These are phyloP conservation scores for Ameiurus melas DNA, from an alignment of 2,113 vertebrate genomes.

Conservation along the genomic window DNA sequence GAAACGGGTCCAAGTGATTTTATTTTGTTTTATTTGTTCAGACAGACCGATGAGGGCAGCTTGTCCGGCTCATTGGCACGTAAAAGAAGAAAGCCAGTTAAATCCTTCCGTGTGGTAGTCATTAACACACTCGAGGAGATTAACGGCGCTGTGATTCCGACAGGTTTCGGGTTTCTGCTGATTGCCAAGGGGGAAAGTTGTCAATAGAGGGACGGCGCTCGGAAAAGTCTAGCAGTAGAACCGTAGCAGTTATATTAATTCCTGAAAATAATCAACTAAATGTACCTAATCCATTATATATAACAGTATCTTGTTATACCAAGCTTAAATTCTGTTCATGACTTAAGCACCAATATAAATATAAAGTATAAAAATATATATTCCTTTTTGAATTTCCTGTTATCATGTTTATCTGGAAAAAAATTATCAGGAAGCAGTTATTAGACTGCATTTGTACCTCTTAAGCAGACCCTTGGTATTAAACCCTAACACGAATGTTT, in stretches of 20 bases:
- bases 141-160: conserved; percentile 18
- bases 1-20: conserved; percentile 39
- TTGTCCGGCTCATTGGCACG: conserved; percentile 39
- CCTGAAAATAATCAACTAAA: background rate
- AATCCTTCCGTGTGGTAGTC: conserved; percentile 39
- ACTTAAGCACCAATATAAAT: background rate
- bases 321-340: background rate
- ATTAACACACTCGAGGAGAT: conserved; percentile 34
- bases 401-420: background rate
- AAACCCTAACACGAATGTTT: conserved; percentile 37
- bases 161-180: conserved; percentile 28
- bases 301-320: background rate
- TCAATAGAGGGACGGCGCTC: conserved; percentile 7
- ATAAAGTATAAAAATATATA: background rate
- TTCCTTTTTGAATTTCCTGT: background rate
- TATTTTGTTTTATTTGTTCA: conserved; percentile 34
- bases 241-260: conserved; percentile 21
- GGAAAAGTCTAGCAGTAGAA: conserved; percentile 23
- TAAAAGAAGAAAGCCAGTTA: conserved; percentile 49
- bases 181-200: conserved; percentile 1
- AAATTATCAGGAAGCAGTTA: background rate
- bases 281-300: background rate
- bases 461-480: background rate
- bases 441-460: conserved; percentile 3
- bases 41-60: conserved; percentile 19